These are phyloP conservation scores for Danio rerio DNA, from an alignment of 2,113 vertebrate species.

Conservation along the genomic window GRCz12tu NC_133191.1:16930501-16931000, in stretches of 20 bases:
- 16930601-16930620: background rate
- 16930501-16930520: no score
- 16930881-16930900: constrained; percentile 90
- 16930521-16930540: no score
- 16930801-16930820: constrained; percentile 92
- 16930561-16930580: background rate
- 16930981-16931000: background rate
- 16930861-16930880: constrained; percentile 93
- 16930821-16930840: constrained; percentile 92
- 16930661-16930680: constrained; percentile 7
- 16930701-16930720: constrained; percentile 27
- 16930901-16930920: constrained; percentile 85
- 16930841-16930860: constrained; percentile 92
- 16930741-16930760: constrained; percentile 84
- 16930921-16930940: constrained; percentile 2
- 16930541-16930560: no score
- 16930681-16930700: background rate
- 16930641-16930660: background rate
- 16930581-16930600: background rate
- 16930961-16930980: background rate
- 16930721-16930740: constrained; percentile 52
- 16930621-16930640: constrained; percentile 1
- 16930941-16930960: constrained; percentile 7
- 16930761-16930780: constrained; percentile 91
- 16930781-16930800: constrained; percentile 93